Conservation (phyloP, 2,113 vertebrate genomes). For the Oncorhynchus tshawytscha region DNA sequence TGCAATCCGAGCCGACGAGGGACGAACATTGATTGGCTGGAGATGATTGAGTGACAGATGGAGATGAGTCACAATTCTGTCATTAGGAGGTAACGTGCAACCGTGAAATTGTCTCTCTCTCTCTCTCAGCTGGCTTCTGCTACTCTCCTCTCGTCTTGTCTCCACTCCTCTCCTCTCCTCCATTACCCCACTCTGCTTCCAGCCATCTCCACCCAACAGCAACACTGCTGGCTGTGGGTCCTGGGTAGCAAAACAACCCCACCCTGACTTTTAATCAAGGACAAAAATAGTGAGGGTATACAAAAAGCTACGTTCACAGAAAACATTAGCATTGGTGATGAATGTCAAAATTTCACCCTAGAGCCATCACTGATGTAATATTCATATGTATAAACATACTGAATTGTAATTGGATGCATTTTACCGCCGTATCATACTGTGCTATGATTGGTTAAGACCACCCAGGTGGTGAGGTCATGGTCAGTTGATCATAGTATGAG, state of each 20-base stretch:
- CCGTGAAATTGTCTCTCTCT: slow-evolving; percentile 15
- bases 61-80: slow-evolving; percentile 56
- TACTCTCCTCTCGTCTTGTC: slow-evolving; percentile 26
- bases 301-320: too few relatives aligned
- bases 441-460: too few relatives aligned
- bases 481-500: too few relatives aligned
- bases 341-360: too few relatives aligned
- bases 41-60: slow-evolving; percentile 66
- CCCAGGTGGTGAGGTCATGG: too few relatives aligned
- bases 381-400: too few relatives aligned
- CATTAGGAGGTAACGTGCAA: slow-evolving; percentile 52
- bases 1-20: slow-evolving; percentile 21
- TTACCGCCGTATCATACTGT: too few relatives aligned
- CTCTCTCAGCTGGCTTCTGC: slow-evolving; percentile 15
- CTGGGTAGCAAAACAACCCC: not conserved
- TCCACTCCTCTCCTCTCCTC: not conserved
- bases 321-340: too few relatives aligned
- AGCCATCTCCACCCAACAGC: too few relatives aligned
- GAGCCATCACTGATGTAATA: too few relatives aligned
- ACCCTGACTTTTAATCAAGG: not conserved
- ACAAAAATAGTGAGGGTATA: not conserved
- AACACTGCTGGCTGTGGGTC: not conserved
- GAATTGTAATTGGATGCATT: too few relatives aligned
- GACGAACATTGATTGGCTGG: slow-evolving; percentile 50
- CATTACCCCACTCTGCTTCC: too few relatives aligned